Conservation (phyloP, 2,797 vertebrate genomes). For the Microcaecilia unicolor region DNA sequence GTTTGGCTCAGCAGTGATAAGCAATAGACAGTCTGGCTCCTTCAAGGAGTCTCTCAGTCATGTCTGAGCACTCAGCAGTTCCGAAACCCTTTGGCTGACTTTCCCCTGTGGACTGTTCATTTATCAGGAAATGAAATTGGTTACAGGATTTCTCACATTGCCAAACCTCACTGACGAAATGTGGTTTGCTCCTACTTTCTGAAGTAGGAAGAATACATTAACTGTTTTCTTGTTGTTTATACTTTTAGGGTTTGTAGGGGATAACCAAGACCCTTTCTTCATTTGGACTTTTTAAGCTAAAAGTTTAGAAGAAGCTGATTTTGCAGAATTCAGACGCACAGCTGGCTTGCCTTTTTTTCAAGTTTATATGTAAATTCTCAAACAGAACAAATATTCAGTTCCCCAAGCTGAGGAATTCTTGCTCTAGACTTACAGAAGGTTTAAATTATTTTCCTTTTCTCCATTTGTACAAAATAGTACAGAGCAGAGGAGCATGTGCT, state of each 20-base stretch:
- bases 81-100: constrained; percentile 49
- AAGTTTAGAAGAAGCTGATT: no score
- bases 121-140: constrained; percentile 69
- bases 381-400: constrained; percentile 4
- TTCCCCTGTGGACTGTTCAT: constrained; percentile 53
- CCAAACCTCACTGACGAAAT: constrained; percentile 61
- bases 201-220: constrained; percentile 25
- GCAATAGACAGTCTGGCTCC: constrained; percentile 83
- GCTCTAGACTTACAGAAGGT: neutral
- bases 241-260: neutral
- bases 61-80: constrained; percentile 42
- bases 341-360: no score
- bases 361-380: no score
- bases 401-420: neutral
- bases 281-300: neutral
- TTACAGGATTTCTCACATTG: constrained; percentile 52
- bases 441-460: neutral
- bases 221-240: constrained; percentile 21
- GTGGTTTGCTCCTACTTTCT: constrained; percentile 31
- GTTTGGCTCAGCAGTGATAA: constrained; percentile 67
- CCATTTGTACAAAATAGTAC: no score
- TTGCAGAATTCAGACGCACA: no score
- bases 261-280: neutral
- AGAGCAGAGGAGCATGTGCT: no score
- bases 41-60: constrained; percentile 52